These are phyloP conservation scores for Tenebrio molitor DNA, from an alignment of 1,140 invertebrate genomes.

Conservation along the genomic window DNA sequence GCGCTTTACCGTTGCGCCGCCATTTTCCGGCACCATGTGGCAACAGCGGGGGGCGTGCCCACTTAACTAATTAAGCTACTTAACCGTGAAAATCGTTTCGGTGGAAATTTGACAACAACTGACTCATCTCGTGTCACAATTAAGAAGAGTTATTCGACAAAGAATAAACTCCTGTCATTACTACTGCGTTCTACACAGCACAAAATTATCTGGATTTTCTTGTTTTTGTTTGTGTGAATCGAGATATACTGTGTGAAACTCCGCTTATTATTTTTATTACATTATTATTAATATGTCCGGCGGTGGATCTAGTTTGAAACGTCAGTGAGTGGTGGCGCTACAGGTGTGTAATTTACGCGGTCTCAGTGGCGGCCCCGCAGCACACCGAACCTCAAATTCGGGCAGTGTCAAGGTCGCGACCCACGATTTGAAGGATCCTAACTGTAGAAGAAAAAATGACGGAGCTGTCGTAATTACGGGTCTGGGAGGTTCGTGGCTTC, in stretches of 20 bases:
- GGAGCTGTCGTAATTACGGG: background rate
- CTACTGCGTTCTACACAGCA: no score
- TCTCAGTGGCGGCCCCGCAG: no score
- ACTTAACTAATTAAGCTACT: conserved; percentile 20
- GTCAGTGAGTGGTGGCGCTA: conserved; percentile 13
- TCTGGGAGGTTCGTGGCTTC: conserved; percentile 10
- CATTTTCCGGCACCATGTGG: conserved; percentile 1
- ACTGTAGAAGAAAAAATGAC: background rate
- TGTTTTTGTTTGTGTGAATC: no score
- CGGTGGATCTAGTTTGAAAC: background rate
- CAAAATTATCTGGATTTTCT: no score
- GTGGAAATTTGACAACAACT: conserved; percentile 30
- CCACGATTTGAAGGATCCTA: conserved; percentile 7
- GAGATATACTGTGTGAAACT: no score
- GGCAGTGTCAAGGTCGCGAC: conserved; percentile 8
- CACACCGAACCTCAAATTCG: background rate
- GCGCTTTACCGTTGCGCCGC: conserved; percentile 14
- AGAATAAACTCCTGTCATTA: no score
- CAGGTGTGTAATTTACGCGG: no score
- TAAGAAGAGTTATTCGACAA: no score
- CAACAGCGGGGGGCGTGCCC: background rate
- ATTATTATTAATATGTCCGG: no score
- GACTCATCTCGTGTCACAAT: no score
- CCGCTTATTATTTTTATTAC: no score
- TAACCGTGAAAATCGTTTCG: conserved; percentile 20